Base-by-base conservation (phyloP, 35 echinoderm and acorn worm genomes). In the Apostichopus parvimensis region DNA sequence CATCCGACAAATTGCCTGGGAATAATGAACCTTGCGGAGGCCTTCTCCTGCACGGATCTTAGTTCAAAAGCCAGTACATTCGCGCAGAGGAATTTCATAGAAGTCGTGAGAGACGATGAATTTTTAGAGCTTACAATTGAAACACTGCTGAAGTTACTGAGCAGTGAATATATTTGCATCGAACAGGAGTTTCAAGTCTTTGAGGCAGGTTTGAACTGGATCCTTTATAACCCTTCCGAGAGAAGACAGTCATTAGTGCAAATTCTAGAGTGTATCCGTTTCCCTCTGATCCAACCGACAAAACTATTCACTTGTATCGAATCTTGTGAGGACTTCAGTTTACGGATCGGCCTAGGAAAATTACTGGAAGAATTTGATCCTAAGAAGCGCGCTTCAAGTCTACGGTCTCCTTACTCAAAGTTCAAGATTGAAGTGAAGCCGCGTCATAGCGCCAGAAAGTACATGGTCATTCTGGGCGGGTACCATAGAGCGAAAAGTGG, bases 141-240 rank as follows among this genome's bases (percentile, higher is more conserved):
- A 0, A 58, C 89, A 66, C 71, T 98, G 12, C 65, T 94, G 22
- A 70, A 92, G 5, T 45, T 98, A 2, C 56, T 95, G 0, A 70
- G 76, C 15, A 98, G 96, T 83, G 96, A 98, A 61, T 79, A 93
- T 55, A 53, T 98, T 34, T 65, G 85, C 75, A 91, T 98, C 24
- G 96, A 98, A 78, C 95, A 83, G 34, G 96, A 98, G 81, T 94
- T 95, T 88, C 94, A 98, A 84, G 94, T 98, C 18, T 98, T 98
- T 75, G 79, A 92, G 58, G 94, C 96, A 15, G 94, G 88, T 6
- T 61, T 98, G 58, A 56, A 83, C 4, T 98, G 96, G 96, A 95
- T 98, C 58, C 77, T 92, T 5, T 94, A 98, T 76, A 75, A 95
- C 57, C 82, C 92, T 5, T n/a, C 90, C 34, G 80, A 94, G 22